Evolutionary conservation across 1,140 invertebrate species (phyloP).

Genomic region (Drosophila funebris): DNA sequence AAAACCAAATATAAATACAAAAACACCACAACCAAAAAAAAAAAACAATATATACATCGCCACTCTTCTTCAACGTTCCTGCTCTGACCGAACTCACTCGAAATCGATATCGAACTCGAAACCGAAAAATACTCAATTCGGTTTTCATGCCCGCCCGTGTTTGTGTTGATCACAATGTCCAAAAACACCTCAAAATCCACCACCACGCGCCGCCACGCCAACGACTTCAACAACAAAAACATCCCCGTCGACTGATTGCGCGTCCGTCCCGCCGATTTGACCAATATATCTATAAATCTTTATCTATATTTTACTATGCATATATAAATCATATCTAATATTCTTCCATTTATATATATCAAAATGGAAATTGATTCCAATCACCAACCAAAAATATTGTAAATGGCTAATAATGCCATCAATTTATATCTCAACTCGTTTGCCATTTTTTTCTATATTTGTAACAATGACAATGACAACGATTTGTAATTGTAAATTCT

Average conservation of each 20-base stretch:
- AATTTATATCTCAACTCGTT: conserved; percentile 12
- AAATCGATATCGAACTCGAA: conserved; percentile 18
- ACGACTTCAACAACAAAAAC: conserved; percentile 60
- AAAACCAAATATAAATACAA: conserved; percentile 9
- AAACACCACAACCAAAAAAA: conserved; percentile 8
- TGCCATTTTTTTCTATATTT: not conserved
- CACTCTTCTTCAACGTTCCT: conserved; percentile 79
- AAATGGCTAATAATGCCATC: conserved; percentile 24
- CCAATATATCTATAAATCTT: conserved; percentile 40
- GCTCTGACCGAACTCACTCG: conserved; percentile 53
- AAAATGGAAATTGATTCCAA: conserved; percentile 19
- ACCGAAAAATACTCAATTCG: conserved; percentile 37
- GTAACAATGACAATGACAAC: not conserved
- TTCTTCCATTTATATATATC: conserved; percentile 3
- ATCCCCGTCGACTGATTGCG: conserved; percentile 79
- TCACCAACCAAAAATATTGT: conserved; percentile 17
- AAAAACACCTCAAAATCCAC: conserved; percentile 19
- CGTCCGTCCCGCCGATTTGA: conserved; percentile 63
- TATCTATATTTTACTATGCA: conserved; percentile 18
- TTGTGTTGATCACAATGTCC: conserved; percentile 31
- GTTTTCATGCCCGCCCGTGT: conserved; percentile 57
- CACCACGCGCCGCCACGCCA: conserved; percentile 67
- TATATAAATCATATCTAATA: conserved; percentile 21
- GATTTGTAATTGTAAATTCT: conserved; percentile 18
- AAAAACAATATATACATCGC: conserved; percentile 47